Conservation (phyloP, 2,797 vertebrate genomes). For the Aselliscus stoliczkanus region DNA sequence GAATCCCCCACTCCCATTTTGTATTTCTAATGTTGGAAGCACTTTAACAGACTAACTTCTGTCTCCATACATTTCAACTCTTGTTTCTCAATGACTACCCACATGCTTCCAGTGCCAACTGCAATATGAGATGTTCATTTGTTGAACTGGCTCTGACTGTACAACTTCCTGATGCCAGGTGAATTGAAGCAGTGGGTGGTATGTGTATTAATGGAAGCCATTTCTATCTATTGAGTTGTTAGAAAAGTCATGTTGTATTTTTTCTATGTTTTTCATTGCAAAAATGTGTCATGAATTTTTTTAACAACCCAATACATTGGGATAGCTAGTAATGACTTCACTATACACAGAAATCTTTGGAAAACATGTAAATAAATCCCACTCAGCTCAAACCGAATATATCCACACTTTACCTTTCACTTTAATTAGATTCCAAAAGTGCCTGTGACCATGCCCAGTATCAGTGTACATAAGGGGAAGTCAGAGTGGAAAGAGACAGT, state of each 20-base stretch:
- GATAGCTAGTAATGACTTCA: neutral
- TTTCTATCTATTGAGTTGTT: neutral
- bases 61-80: neutral
- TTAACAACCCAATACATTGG: no score
- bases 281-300: no score
- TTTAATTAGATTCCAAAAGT: neutral
- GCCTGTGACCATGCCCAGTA: neutral
- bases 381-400: neutral
- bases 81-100: neutral
- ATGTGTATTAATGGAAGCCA: neutral
- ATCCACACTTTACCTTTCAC: neutral
- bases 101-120: neutral
- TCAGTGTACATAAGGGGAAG: neutral
- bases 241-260: no score
- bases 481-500: neutral
- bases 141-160: neutral
- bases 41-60: neutral
- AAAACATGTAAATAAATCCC: neutral
- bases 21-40: neutral
- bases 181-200: neutral
- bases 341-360: neutral
- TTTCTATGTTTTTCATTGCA: no score
- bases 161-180: neutral
- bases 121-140: neutral
- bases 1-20: neutral